Evolutionary conservation across 2,113 vertebrate species (phyloP).

Genomic region (Orthochromis indermauri): DNA sequence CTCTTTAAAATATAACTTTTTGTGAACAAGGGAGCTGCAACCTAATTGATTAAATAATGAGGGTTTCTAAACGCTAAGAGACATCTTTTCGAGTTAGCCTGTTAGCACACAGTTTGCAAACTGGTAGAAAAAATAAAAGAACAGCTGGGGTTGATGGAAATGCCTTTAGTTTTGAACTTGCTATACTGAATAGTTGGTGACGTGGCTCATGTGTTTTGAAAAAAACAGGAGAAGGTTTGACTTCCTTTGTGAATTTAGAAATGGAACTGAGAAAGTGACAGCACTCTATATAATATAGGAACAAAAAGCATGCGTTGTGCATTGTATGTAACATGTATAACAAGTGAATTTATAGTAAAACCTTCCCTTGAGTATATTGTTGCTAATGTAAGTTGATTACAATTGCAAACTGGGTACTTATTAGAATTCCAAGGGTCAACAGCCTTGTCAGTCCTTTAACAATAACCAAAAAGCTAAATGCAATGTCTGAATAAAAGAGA

Average conservation of each 20-base stretch:
- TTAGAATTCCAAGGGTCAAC: slow-evolving; percentile 42
- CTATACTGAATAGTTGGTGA: neutral
- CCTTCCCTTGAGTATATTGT: neutral
- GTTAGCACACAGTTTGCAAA: neutral
- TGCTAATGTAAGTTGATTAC: neutral
- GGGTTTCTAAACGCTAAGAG: neutral
- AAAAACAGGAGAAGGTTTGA: neutral
- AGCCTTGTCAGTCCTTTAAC: slow-evolving; percentile 40
- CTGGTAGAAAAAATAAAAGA: neutral
- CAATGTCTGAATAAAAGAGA: slow-evolving; percentile 32
- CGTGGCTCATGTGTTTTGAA: neutral
- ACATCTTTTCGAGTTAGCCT: neutral
- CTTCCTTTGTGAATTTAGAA: neutral
- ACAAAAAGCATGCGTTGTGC: neutral
- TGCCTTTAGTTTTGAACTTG: neutral
- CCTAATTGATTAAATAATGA: neutral
- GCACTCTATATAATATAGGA: neutral
- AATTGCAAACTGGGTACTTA: neutral
- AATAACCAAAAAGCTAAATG: slow-evolving; percentile 47
- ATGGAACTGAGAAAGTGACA: neutral
- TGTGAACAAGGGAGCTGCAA: neutral
- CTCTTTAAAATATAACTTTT: neutral
- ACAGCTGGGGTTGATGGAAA: neutral
- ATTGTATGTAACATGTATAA: neutral
- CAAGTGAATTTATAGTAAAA: neutral